Evolutionary conservation across 2,113 vertebrate genomes (phyloP).

Genomic region (Dinomys branickii): DNA sequence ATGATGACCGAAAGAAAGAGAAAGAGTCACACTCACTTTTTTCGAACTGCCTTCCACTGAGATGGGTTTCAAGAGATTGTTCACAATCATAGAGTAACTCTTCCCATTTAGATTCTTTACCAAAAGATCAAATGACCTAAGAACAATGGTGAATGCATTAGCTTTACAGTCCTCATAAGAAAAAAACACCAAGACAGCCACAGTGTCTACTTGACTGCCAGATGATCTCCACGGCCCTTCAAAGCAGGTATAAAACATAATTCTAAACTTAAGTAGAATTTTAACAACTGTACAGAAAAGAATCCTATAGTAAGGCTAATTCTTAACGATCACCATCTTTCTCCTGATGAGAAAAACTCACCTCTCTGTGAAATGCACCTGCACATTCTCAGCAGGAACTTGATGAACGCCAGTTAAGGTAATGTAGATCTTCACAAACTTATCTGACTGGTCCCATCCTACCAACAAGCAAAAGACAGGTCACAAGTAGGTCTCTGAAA

Average conservation of each 20-base stretch:
- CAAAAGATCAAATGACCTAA: conserved; percentile 94
- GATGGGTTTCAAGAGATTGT: conserved; percentile 93
- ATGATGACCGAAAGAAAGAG: background rate
- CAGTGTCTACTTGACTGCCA: background rate
- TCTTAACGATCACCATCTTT: background rate
- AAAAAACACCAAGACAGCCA: background rate
- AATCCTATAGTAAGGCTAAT: background rate
- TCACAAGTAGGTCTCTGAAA: background rate
- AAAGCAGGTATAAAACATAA: background rate
- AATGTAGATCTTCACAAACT: conserved; percentile 97
- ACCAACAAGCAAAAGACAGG: conserved; percentile 59
- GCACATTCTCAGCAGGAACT: conserved; percentile 92
- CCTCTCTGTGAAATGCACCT: conserved; percentile 94
- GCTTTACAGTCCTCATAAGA: background rate
- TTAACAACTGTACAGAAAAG: background rate
- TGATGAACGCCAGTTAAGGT: conserved; percentile 94
- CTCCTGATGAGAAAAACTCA: conserved; percentile 79
- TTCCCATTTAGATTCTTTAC: conserved; percentile 95
- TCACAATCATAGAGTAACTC: conserved; percentile 95
- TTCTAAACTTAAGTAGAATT: background rate
- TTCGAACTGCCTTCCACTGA: conserved; percentile 92
- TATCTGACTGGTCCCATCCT: conserved; percentile 99
- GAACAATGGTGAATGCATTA: background rate
- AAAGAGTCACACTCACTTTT: conserved; percentile 87
- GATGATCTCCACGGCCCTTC: background rate